Conservation (phyloP, 2,113 vertebrate genomes). For the Nanorana parkeri region DNA sequence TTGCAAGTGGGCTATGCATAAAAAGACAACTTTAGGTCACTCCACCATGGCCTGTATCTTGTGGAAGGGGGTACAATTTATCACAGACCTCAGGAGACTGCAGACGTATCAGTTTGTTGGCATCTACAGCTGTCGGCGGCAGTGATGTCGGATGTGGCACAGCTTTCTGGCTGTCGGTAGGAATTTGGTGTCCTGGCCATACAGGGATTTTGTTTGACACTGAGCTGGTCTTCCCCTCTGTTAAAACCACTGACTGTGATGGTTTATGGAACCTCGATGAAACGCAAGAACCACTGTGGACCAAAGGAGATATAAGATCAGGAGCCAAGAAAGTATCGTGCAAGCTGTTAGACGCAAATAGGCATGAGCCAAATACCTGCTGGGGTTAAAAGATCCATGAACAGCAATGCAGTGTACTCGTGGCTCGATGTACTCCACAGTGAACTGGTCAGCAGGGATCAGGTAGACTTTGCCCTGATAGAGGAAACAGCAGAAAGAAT, state of each 20-base stretch:
- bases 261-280: conserved; percentile 90
- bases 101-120: conserved; percentile 76
- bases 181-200: conserved; percentile 65
- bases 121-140: conserved; percentile 77
- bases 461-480: conserved; percentile 83
- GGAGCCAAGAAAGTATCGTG: background rate
- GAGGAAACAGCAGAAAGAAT: background rate
- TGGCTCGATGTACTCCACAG: conserved; percentile 82
- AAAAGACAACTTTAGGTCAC: too few species aligned
- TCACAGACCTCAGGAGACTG: conserved; percentile 79
- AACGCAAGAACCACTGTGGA: conserved; percentile 77
- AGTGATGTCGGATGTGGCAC: conserved; percentile 61
- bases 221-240: conserved; percentile 80
- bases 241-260: conserved; percentile 82
- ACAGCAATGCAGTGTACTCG: conserved; percentile 83
- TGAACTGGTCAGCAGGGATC: conserved; percentile 80
- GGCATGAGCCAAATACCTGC: conserved; percentile 74
- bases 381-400: conserved; percentile 81
- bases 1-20: too few species aligned
- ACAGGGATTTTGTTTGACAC: conserved; percentile 71
- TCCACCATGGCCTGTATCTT: too few species aligned
- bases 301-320: background rate
- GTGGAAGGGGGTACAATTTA: too few species aligned
- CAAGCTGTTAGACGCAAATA: too few species aligned
- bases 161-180: conserved; percentile 52